Conservation (phyloP, 1,140 invertebrate species). For the Lasaia peninsularis region DNA sequence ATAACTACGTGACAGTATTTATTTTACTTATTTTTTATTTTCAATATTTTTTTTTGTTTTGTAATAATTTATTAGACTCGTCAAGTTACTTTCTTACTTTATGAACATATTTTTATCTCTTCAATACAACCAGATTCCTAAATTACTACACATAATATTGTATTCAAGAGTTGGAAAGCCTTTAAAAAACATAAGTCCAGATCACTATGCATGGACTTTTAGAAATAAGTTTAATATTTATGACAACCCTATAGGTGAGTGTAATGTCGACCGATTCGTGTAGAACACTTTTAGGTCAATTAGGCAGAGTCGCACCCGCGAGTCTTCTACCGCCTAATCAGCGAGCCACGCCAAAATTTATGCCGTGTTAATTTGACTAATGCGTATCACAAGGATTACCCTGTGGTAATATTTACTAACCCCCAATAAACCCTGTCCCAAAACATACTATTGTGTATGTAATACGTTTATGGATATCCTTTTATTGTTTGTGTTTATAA, state of each 20-base stretch:
- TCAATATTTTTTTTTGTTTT: too few species aligned
- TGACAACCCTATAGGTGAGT: slow-evolving; percentile 57
- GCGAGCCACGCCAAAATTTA: slow-evolving; percentile 66
- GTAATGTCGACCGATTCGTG: slow-evolving; percentile 70
- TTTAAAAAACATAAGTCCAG: too few species aligned
- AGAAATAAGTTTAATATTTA: background rate
- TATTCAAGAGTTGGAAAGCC: too few species aligned
- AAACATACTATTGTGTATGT: background rate
- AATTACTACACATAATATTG: too few species aligned
- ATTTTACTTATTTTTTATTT: too few species aligned
- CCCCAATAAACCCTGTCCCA: background rate
- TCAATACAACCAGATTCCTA: too few species aligned
- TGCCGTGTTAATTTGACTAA: slow-evolving; percentile 74
- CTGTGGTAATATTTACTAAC: slow-evolving; percentile 15
- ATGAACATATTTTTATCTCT: too few species aligned
- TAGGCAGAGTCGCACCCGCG: slow-evolving; percentile 64
- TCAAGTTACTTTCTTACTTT: too few species aligned
- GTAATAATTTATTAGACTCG: too few species aligned
- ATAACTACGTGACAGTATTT: too few species aligned
- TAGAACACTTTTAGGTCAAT: slow-evolving; percentile 73
- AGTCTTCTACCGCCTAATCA: slow-evolving; percentile 50
- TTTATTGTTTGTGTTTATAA: background rate
- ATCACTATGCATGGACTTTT: background rate
- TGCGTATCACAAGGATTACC: slow-evolving; percentile 58
- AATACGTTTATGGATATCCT: background rate